Evolutionary conservation across 2,797 vertebrate genomes (phyloP).

Genomic region (Eutrigla gurnardus): DNA sequence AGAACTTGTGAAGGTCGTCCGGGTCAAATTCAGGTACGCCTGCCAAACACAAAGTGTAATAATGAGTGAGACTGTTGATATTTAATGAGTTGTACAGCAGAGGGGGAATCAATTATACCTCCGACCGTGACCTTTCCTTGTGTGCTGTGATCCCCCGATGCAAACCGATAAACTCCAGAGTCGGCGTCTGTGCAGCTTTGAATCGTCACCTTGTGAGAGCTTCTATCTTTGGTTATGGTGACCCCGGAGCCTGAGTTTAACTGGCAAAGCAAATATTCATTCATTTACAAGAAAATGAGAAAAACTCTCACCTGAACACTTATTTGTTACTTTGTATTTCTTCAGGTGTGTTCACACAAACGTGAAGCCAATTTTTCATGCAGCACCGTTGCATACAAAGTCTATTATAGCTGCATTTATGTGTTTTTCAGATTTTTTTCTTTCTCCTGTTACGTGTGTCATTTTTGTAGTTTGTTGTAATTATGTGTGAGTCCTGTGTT

Average conservation of each 20-base stretch:
- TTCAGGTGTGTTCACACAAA: too few relatives aligned
- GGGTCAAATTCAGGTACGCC: conserved; percentile 84
- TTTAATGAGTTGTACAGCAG: not conserved
- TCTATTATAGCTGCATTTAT: too few relatives aligned
- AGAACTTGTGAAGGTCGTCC: conserved; percentile 84
- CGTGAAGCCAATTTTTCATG: too few relatives aligned
- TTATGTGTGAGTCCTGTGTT: too few relatives aligned
- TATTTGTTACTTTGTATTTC: not conserved
- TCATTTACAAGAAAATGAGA: not conserved
- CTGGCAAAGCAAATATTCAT: conserved; percentile 63
- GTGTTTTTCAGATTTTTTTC: too few relatives aligned
- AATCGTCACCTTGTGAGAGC: conserved; percentile 78
- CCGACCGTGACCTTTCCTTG: conserved; percentile 83
- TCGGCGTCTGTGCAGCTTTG: conserved; percentile 74
- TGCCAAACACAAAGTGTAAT: conserved; percentile 56
- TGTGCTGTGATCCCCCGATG: conserved; percentile 78
- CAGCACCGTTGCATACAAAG: too few relatives aligned
- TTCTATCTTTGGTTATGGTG: conserved; percentile 77
- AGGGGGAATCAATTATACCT: conserved; percentile 72
- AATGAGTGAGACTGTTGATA: not conserved
- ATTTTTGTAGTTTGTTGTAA: too few relatives aligned
- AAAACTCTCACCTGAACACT: not conserved
- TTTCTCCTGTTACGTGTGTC: too few relatives aligned
- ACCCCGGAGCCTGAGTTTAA: conserved; percentile 74
- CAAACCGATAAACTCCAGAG: conserved; percentile 84